These are phyloP conservation scores for Formicarius rufipectus DNA, from an alignment of 2,113 vertebrate species.

Conservation along the genomic window DNA sequence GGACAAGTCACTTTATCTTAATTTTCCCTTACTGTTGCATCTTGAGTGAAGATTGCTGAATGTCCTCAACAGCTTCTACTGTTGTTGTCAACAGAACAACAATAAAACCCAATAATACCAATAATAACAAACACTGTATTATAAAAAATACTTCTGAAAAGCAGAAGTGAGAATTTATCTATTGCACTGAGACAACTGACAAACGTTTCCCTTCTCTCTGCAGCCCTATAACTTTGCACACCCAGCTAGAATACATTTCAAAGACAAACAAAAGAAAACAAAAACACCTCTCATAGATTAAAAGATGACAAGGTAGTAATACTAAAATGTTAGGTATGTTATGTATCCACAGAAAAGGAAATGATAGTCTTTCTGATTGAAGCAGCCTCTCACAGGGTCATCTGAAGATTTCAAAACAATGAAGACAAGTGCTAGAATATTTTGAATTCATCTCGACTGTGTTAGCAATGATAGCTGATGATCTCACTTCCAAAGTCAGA, in stretches of 20 bases:
- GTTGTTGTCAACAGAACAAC: neutral
- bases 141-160: neutral
- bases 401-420: constrained; percentile 38
- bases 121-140: neutral
- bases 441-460: constrained; percentile 18
- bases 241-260: neutral
- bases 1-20: neutral
- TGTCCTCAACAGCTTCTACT: neutral
- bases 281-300: neutral
- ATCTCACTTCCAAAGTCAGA: neutral
- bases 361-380: neutral
- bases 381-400: neutral
- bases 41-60: neutral
- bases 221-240: neutral
- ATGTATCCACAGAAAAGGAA: neutral
- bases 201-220: neutral
- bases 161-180: neutral
- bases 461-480: neutral
- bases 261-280: neutral
- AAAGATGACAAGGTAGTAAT: constrained; percentile 22
- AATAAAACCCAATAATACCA: neutral
- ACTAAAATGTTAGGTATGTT: neutral
- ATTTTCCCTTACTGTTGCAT: neutral
- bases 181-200: neutral
- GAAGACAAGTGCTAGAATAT: constrained; percentile 21